Evolutionary conservation across 2,113 vertebrate species (phyloP), one percentile per base, ranked within the genome.

Genomic region (Natator depressus): DNA sequence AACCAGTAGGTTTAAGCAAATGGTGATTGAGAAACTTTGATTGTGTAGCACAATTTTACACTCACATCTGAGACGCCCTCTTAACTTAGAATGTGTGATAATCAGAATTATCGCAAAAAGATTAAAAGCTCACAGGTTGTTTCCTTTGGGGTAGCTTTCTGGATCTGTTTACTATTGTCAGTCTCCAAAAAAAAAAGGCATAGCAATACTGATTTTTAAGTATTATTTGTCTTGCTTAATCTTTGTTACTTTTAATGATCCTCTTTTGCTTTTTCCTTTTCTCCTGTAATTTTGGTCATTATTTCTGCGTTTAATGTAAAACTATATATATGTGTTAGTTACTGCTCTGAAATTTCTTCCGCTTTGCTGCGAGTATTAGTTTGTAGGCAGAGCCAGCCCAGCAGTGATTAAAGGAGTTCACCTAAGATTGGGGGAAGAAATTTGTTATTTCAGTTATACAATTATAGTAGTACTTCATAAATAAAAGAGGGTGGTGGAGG

Each of bases 91-190:
- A 53, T 92, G 78, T 50, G 51, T 82, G 95, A 94, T 95, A 93
- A 90, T 90, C 3, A 4, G 46, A 69, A 17, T 89, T 65, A 85
- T 95, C 80, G 38, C 69, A 96, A 97, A 87, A 94, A 96, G 92
- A 95, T 85, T 46, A 76, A 90, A 54, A 90, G 93, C 91, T 87
- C 53, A 93, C 69, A 89, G 29, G 12, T 62, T 35, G 29, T 62
- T 84, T 87, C 82, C 69, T 96, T 97, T 91, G 91, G 94, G 89
- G 90, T 92, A 93, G 94, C 83, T 84, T 62, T 94, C 85, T 94
- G 79, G 86, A 90, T 93, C 80, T 95, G 94, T 96, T 97, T 96
- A 97, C 91, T 94, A 83, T 83, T 95, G 24, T 81, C 94, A 50
- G 78, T 95, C 78, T 95, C 51, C 42, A 4, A 42, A 42, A 42